Evolutionary conservation across 2,797 vertebrate genomes (phyloP).

Genomic region (Ctenopoma kingsleyae): DNA sequence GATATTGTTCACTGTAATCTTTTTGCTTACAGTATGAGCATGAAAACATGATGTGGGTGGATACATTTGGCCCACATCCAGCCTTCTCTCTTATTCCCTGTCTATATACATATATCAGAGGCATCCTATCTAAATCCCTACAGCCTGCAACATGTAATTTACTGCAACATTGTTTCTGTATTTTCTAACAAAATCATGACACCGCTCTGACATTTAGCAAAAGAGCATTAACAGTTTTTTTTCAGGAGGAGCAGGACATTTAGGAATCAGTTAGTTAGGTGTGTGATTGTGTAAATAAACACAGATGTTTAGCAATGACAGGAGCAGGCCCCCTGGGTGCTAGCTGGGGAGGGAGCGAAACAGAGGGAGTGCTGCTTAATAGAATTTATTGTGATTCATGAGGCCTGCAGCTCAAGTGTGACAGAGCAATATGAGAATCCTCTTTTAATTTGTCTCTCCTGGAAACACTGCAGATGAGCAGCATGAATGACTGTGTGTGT

Average conservation of each 20-base stretch:
- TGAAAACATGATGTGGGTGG: neutral
- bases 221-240: constrained; percentile 76
- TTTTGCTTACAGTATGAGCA: neutral
- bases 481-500: constrained; percentile 80
- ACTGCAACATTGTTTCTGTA: constrained; percentile 61
- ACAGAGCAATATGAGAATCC: constrained; percentile 83
- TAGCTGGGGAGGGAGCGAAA: constrained; percentile 60
- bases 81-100: neutral
- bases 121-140: constrained; percentile 48
- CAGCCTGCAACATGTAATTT: constrained; percentile 67
- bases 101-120: constrained; percentile 49
- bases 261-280: constrained; percentile 85
- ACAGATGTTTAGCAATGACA: constrained; percentile 83
- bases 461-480: constrained; percentile 79
- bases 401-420: constrained; percentile 81
- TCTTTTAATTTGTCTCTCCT: constrained; percentile 85
- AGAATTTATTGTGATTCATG: constrained; percentile 83
- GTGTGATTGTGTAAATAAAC: constrained; percentile 88
- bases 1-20: constrained; percentile 1
- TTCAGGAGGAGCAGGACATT: constrained; percentile 65
- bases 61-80: constrained; percentile 9
- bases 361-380: constrained; percentile 76
- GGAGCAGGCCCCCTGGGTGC: constrained; percentile 73
- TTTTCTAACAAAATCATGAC: constrained; percentile 64
- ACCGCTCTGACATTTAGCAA: constrained; percentile 78